A percentile compares a stretch with the other conserved stretches of the same genome.
These are phyloP conservation scores for Ricordea florida DNA, from an alignment of 92 coral and sea anemone species.

Conservation along the genomic window DNA sequence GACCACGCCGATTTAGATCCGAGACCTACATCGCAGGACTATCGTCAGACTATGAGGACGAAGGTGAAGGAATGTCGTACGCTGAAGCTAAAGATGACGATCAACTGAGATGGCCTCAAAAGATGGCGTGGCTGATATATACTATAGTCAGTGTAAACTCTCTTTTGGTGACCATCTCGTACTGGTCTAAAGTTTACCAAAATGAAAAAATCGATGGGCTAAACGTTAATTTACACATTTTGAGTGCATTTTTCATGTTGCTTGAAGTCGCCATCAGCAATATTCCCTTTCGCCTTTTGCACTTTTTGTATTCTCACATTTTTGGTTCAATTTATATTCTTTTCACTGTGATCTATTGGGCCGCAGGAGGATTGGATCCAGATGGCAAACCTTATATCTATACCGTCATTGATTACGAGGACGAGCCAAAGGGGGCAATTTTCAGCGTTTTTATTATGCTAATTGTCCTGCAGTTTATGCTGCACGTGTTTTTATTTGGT, in stretches of 20 bases:
- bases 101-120: conserved; percentile 58
- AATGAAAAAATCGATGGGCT: conserved; percentile 48
- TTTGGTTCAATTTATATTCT: conserved; percentile 71
- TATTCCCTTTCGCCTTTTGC: conserved; percentile 81
- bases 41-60: conserved; percentile 36
- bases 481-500: conserved; percentile 53
- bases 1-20: conserved; percentile 44
- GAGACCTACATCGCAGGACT: conserved; percentile 78
- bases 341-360: conserved; percentile 93
- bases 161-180: conserved; percentile 59
- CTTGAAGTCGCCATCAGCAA: conserved; percentile 75
- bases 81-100: conserved; percentile 37
- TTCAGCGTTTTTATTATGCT: conserved; percentile 60
- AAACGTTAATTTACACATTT: conserved; percentile 61
- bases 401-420: conserved; percentile 65
- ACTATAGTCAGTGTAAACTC: conserved; percentile 82
- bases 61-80: not conserved
- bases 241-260: conserved; percentile 74
- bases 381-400: conserved; percentile 69
- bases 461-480: conserved; percentile 48
- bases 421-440: conserved; percentile 63
- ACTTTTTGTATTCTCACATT: conserved; percentile 76
- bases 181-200: conserved; percentile 70
- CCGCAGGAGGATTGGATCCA: conserved; percentile 64
- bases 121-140: conserved; percentile 75